A percentile compares a stretch with the other conserved stretches of the same genome.
Conservation (phyloP, 2,797 vertebrate genomes). For the Gadopsis bispinosus region DNA sequence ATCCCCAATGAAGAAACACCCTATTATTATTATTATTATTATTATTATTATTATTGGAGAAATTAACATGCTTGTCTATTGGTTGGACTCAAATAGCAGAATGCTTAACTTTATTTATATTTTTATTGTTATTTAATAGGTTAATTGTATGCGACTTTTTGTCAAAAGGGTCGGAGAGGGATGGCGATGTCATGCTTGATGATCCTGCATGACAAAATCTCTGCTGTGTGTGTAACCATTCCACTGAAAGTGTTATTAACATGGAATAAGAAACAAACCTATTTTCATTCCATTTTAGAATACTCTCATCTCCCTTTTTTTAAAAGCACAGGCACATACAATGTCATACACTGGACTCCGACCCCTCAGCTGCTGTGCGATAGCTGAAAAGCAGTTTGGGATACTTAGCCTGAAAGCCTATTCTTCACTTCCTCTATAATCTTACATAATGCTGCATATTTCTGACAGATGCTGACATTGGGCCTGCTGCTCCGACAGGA, state of each 20-base stretch:
- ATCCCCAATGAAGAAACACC: no score
- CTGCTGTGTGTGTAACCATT: neutral
- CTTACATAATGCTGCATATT: constrained; percentile 76
- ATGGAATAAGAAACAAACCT: neutral
- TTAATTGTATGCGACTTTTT: neutral
- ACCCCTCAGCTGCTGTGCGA: constrained; percentile 34
- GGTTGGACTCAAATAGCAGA: neutral
- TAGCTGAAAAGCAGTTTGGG: constrained; percentile 41
- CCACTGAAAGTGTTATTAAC: neutral
- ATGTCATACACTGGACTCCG: neutral
- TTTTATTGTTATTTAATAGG: no score
- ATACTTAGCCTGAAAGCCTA: constrained; percentile 37
- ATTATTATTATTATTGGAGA: no score
- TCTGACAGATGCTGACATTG: constrained; percentile 75
- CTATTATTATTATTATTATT: no score
- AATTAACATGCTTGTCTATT: neutral
- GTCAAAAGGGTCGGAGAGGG: neutral
- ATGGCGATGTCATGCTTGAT: neutral
- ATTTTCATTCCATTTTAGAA: neutral
- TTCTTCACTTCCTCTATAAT: constrained; percentile 60
- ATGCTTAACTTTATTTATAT: neutral
- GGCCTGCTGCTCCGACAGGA: constrained; percentile 65
- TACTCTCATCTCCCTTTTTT: neutral
- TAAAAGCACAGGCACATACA: neutral
- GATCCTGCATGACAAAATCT: neutral